Conservation (phyloP, 2,888 invertebrate genomes). For the Aphidoletes aphidimyza region DNA sequence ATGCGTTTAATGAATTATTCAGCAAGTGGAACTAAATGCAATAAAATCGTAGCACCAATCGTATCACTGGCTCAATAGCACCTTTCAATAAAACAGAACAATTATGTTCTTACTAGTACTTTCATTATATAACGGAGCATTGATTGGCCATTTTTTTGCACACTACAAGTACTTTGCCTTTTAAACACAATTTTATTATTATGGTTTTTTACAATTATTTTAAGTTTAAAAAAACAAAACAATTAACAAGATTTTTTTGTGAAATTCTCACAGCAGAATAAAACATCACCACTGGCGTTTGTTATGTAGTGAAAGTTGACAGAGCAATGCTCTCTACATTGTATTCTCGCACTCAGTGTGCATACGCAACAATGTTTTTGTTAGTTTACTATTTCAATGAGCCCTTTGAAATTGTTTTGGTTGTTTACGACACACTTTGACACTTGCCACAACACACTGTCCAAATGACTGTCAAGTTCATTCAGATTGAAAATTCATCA, state of each 20-base stretch:
- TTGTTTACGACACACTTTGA: conserved; percentile 13
- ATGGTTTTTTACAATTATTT: background rate
- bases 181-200: background rate
- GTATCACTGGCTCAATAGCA: background rate
- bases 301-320: no score
- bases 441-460: background rate
- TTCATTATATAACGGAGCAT: conserved; percentile 33
- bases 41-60: background rate
- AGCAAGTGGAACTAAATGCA: background rate
- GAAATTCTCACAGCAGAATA: no score
- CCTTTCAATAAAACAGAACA: background rate
- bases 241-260: conserved; percentile 67
- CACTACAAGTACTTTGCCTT: background rate
- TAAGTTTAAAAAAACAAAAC: no score
- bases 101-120: background rate
- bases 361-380: no score
- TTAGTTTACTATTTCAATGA: background rate
- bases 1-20: conserved; percentile 5
- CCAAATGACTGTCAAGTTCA: conserved; percentile 15
- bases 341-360: background rate
- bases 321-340: background rate
- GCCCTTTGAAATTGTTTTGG: conserved; percentile 2
- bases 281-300: no score
- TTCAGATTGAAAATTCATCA: no score
- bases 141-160: background rate